Conservation (phyloP, 2,888 invertebrate genomes). For the Lochmaea crataegi region DNA sequence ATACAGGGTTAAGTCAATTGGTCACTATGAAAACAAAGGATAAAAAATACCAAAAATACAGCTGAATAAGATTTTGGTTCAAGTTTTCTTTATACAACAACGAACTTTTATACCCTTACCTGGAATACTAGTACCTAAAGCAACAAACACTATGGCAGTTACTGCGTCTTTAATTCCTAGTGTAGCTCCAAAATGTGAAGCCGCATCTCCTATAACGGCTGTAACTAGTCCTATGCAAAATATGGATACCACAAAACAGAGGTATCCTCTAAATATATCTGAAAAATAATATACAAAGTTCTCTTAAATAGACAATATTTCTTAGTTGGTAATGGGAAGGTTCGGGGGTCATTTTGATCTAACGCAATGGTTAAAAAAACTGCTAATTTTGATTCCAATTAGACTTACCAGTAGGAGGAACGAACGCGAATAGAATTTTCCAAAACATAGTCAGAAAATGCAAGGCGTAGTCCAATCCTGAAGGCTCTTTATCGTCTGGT, state of each 20-base stretch:
- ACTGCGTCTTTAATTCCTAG: conserved; percentile 96
- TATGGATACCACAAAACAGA: conserved; percentile 94
- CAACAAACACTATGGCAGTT: conserved; percentile 97
- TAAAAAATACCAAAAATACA: too few species aligned
- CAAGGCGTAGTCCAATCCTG: conserved; percentile 92
- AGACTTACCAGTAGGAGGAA: conserved; percentile 93
- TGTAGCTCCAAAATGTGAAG: conserved; percentile 97
- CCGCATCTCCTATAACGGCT: conserved; percentile 96
- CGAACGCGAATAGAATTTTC: conserved; percentile 97
- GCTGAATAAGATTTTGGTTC: too few species aligned
- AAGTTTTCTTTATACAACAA: too few species aligned
- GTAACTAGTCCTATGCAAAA: conserved; percentile 93
- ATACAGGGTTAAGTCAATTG: too few species aligned
- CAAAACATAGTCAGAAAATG: conserved; percentile 97
- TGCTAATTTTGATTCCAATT: background rate
- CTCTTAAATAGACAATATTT: background rate
- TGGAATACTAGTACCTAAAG: conserved; percentile 98
- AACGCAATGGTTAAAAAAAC: too few species aligned
- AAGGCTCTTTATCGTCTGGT: conserved; percentile 76
- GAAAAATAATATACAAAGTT: conserved; percentile 50
- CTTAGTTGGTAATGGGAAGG: background rate
- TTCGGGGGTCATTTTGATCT: too few species aligned
- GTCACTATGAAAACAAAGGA: too few species aligned
- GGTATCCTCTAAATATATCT: conserved; percentile 95
- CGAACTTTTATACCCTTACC: conserved; percentile 69